Evolutionary conservation across 53 echinoderm and acorn worm genomes (phyloP), one percentile per base, ranked within the genome.

Genomic region (Holothuria scabra): DNA sequence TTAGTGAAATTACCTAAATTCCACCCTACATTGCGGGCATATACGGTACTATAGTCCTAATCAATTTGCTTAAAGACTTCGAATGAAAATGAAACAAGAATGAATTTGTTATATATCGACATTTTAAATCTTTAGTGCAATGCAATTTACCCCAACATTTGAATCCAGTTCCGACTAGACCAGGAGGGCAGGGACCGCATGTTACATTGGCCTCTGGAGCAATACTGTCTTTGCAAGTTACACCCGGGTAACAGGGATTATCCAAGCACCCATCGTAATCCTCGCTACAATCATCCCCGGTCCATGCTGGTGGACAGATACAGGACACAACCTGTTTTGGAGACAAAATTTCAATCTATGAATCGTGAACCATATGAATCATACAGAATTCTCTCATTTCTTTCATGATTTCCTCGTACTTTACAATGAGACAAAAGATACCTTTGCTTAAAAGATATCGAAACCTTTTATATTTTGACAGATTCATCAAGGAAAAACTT

Each of bases 191-290:
- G 0, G 87, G 72, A 0, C 84, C 85, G 52, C 92, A 92, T 48
- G 84, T 65, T n/a, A 68, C 86, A 21, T 66, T 67, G 8, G 83
- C 72, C 30, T 76, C 61, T 6, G 89, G 87, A 1, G 92, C 89
- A 4, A 78, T 69, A 19, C 82, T 60, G 32, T 92, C 92, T n/a
- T 28, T 75, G 74, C 92, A 92, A 5, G 83, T 61, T 14, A 92
- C 92, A 21, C 92, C 92, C 19, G 90, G 81, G 23, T 66, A 92
- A 71, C 92, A 92, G 3, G 92, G 89, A 10, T 60, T 79, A 34
- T 86, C 87, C 21, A 79, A 75, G 29, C 92, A 92, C 10, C 82
- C 79, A 71, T 92, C 81, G 31, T 80, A 85, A 32, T 92, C 92
- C 63, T 68, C 84, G 31, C 33, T 79, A 84, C 92, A 92, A 58